Evolutionary conservation across 2,888 invertebrate species (phyloP), one percentile per base, ranked within the genome.

Genomic region (Sarcophaga carnaria): DNA sequence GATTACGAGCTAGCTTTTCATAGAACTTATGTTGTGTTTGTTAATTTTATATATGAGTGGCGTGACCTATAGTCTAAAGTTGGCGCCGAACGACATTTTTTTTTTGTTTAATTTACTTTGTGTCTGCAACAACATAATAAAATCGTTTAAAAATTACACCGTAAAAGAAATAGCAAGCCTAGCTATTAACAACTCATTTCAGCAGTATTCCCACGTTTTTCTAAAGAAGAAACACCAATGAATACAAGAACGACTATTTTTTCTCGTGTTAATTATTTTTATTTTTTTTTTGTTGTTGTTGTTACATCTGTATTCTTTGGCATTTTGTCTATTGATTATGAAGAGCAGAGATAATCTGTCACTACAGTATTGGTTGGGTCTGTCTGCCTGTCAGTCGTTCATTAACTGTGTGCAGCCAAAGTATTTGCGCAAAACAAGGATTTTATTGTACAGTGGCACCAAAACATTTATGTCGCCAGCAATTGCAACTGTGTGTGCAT

Each of bases 161-260:
- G 54, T 11, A 14, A 54, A 59, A 12, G 17, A 47, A 75, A 60
- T 37, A 60, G 22, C 54, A 75, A 20, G 27, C 70, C 27, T 14
- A 62, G 37, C 17, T 60, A 66, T 22, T 66, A 60, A 49, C 25
- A 69, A 77, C 20, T 62, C 63, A 78, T 74, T 80, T 81, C 37
- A 64, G 17, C 62, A 70, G 67, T 75, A 80, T 86, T 86, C 82
- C 82, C 82, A 86, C 82, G 86, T 82, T 86, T 79, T 72, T 76
- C 54, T 82, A 82, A 82, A n/a, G 59, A 70, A 79, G 54, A 79
- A 70, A 82, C 70, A 62, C 67, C 62, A 66, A 76, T 76, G 37
- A 37, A 6, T 47, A 71, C 63, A 59, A 77, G 45, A 69, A 71
- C 63, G 63, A 76, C 72, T 72, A 0, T 17, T 77, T 71, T 76